Percentiles rank a stretch among this genome's conserved stretches.
Conservation (phyloP, 2,888 invertebrate species). For the Cyclophora albipunctata region DNA sequence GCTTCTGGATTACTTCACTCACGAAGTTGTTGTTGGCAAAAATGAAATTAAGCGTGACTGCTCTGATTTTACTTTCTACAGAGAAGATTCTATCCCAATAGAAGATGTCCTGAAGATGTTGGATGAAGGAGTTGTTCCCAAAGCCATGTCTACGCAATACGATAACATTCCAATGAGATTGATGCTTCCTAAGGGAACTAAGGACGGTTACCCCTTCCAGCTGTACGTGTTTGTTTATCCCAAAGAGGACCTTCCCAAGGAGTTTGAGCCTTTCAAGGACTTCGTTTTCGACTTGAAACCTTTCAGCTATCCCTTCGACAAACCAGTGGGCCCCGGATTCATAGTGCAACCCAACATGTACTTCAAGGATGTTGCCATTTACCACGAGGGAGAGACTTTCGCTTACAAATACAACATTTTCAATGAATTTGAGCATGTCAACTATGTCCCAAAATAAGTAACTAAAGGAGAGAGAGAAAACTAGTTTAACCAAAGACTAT, state of each 20-base stretch:
- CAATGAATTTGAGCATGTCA: conserved; percentile 21
- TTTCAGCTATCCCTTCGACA: conserved; percentile 76
- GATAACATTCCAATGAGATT: conserved; percentile 80
- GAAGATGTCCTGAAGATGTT: conserved; percentile 76
- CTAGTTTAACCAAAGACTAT: conserved; percentile 9
- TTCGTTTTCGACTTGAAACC: conserved; percentile 65
- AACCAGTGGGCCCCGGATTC: conserved; percentile 58
- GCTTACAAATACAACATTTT: conserved; percentile 41
- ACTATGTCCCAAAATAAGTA: conserved; percentile 30
- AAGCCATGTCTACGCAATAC: conserved; percentile 69
- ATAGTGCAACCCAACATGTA: conserved; percentile 75
- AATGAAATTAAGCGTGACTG: conserved; percentile 80
- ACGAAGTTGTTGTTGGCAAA: conserved; percentile 75
- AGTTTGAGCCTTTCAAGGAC: conserved; percentile 33
- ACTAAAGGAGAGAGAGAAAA: conserved; percentile 28
- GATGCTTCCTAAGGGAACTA: conserved; percentile 82
- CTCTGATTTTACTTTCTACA: conserved; percentile 76
- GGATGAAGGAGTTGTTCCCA: conserved; percentile 65
- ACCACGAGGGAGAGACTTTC: conserved; percentile 59
- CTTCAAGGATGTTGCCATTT: conserved; percentile 75
- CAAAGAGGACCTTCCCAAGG: conserved; percentile 53
- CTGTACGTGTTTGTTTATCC: conserved; percentile 78
- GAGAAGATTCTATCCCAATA: conserved; percentile 78
- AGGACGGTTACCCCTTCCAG: conserved; percentile 79
- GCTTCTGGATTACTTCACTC: conserved; percentile 76